Base-by-base conservation (phyloP, 2,113 vertebrate species). In the Rhinopomastus cyanomelas region DNA sequence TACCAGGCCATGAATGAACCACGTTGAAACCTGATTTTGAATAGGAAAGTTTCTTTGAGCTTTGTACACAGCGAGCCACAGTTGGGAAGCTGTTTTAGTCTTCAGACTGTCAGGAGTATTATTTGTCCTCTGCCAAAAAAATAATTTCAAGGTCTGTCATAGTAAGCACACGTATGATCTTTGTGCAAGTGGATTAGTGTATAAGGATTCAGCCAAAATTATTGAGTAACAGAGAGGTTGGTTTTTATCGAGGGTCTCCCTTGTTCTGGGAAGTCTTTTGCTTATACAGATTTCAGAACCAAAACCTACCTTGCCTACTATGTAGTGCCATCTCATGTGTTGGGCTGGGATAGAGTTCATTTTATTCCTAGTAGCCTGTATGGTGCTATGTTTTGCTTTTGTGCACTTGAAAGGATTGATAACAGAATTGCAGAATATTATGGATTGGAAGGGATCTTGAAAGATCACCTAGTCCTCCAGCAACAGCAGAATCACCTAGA, bases 291-390 rank as follows among this genome's bases (percentile, higher is more conserved):
- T 77, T 69, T 52, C n/a, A 19, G 48, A 79, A 16, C n/a, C 8
- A 46, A 36, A 20, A 39, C 56, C 5, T 16, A 11, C 6, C 8
- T 71, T 71, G 17, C 23, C 42, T 37, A 6, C 3, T 18, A n/a
- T 13, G 16, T 52, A 8, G 48, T 82, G 23, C n/a, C 5, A 11
- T 52, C 2, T 1, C 8, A 6, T 5, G 2, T 12, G 2, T 39
- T 37, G 49, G n/a, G 12, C 36, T 79, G 20, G 46, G 15, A 16
- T 6, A 32, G 8, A 49, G 44, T 37, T 60, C 30, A 22, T 78
- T 64, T 51, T 39, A 23, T 53, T 49, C 20, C 6, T 32, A 27
- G 4, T 10, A 26, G 12, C 51, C n/a, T 46, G 3, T 12, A 6
- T 16, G 51, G 44, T 12, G 5, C 11, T n/a, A 3, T 18, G 15